Base-by-base conservation (phyloP, 2,797 vertebrate genomes). In the Molothrus ater region DNA sequence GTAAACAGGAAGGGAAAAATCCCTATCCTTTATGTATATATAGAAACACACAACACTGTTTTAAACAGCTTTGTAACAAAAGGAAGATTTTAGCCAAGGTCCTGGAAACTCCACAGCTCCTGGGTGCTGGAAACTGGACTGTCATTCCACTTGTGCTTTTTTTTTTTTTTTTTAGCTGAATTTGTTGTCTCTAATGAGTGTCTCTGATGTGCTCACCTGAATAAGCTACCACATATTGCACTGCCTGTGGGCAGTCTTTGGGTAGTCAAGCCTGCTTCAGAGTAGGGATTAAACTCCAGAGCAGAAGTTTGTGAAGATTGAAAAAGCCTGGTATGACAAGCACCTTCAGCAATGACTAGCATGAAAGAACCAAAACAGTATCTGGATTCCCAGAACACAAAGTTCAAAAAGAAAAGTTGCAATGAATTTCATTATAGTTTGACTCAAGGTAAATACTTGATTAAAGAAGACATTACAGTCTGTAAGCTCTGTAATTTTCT, bases 401-500 rank as follows among this genome's bases (percentile, higher is more conserved):
- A 80, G 74, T 93, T 94, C 80, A 88, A 93, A 94, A 94, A 66
- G 45, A 86, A 86, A 88, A 96, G 45, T 92, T 88, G 48, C 61
- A 86, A 57, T 38, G 16, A 48, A 57, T 87, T 93, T 91, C 69
- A 91, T 73, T 90, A 70, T 40, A 88, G 71, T 79, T 85, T 83
- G 81, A 84, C 57, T 93, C 88, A 85, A 93, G 47, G 82, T 82
- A 96, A 95, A 83, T 70, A 80, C 28, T 73, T 80, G 87, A 93
- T 63, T 88, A 96, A 93, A 95, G 76, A 96, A 83, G 73, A 74
- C 43, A 79, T 80, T 68, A 75, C 24, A 59, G 43, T 63, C 65
- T 78, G 54, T 70, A 57, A 72, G 29, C 36, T 96, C 73, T 96
- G 72, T 92, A 92, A 96, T 96, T 93, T 95, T 82, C 80, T 79